Evolutionary conservation across 2,113 vertebrate genomes (phyloP).

Genomic region (Myrmecobius fasciatus): DNA sequence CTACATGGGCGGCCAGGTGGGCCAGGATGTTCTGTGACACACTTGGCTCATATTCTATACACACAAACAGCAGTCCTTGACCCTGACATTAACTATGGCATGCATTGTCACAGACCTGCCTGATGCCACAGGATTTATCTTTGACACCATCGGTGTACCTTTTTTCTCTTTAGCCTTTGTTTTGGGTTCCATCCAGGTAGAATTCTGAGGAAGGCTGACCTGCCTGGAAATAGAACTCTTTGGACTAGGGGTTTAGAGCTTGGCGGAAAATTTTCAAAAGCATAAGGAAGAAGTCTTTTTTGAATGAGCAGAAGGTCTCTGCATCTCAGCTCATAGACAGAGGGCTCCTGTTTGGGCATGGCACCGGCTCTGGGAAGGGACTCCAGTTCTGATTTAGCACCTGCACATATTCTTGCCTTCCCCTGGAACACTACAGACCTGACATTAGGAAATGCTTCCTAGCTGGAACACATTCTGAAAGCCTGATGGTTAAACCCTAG

Average conservation of each 20-base stretch:
- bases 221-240: neutral
- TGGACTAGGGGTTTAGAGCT: neutral
- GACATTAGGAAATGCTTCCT: neutral
- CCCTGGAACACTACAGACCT: neutral
- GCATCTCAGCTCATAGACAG: neutral
- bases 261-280: neutral
- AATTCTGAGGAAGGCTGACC: neutral
- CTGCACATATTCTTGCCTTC: neutral
- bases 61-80: neutral
- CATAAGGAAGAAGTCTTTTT: neutral
- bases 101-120: neutral
- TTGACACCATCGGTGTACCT: neutral
- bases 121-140: neutral
- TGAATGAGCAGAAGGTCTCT: neutral
- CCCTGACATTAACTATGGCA: neutral
- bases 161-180: neutral
- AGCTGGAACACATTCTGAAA: neutral
- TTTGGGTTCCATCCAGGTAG: neutral
- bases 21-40: neutral
- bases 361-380: neutral
- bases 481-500: neutral
- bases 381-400: neutral
- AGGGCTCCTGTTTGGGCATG: neutral
- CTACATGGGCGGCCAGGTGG: neutral
- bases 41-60: neutral